These are phyloP conservation scores for Ypsolopha sequella DNA, from an alignment of 2,888 invertebrate species.

Conservation along the genomic window DNA sequence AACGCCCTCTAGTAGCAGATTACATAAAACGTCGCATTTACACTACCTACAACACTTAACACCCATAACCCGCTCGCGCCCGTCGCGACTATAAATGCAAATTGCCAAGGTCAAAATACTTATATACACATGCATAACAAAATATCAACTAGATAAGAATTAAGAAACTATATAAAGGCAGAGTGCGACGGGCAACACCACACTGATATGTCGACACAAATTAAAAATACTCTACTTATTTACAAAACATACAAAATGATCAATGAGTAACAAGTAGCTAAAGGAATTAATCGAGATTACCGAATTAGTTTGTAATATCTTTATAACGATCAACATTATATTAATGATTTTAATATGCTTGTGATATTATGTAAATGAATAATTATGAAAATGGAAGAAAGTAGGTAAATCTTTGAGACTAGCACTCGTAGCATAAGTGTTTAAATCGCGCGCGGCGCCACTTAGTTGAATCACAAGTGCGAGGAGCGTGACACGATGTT, in stretches of 20 bases:
- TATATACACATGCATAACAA: conserved; percentile 21
- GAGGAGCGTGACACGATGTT: too few relatives aligned
- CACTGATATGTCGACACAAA: conserved; percentile 40
- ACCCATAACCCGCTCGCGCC: conserved; percentile 13
- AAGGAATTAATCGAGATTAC: conserved; percentile 17
- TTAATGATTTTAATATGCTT: too few relatives aligned
- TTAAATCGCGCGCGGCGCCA: too few relatives aligned
- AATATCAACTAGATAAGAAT: conserved; percentile 1
- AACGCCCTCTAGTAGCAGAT: background rate
- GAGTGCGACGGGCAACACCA: conserved; percentile 15
- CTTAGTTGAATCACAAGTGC: too few relatives aligned
- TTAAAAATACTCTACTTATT: conserved; percentile 24
- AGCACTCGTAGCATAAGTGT: too few relatives aligned
- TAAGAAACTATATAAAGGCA: conserved; percentile 10
- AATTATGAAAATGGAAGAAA: too few relatives aligned
- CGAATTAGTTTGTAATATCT: conserved; percentile 16
- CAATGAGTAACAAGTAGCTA: conserved; percentile 35
- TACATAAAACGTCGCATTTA: background rate
- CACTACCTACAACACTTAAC: conserved; percentile 4
- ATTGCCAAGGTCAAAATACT: conserved; percentile 11
- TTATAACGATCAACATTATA: conserved; percentile 1
- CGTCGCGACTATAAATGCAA: conserved; percentile 19
- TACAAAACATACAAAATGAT: conserved; percentile 32
- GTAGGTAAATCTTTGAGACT: too few relatives aligned
- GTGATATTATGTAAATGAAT: too few relatives aligned